Conservation (phyloP, 2,113 vertebrate genomes). For the Azemiops feae region DNA sequence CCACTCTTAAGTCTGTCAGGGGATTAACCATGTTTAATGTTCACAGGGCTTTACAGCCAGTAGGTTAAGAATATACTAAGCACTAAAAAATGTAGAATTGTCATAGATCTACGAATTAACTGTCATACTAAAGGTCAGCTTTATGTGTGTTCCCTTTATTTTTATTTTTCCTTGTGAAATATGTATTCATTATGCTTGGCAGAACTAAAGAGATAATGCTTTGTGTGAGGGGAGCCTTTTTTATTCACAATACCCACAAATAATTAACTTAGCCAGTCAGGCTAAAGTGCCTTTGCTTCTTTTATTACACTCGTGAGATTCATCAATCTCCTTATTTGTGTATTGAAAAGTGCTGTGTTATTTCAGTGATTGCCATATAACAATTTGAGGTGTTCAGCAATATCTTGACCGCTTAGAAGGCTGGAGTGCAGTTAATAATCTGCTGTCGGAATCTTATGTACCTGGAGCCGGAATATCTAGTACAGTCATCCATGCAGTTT, state of each 20-base stretch:
- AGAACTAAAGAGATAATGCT: conserved; percentile 8
- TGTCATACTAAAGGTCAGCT: conserved; percentile 33
- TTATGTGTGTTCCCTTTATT: conserved; percentile 2
- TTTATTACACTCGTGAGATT: conserved; percentile 16
- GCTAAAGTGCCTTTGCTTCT: conserved; percentile 3
- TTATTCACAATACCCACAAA: not conserved
- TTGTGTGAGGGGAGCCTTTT: not conserved
- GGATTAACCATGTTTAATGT: conserved; percentile 19
- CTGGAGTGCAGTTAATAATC: not conserved
- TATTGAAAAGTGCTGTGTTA: conserved; percentile 16
- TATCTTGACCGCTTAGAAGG: conserved; percentile 17
- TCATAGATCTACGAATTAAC: conserved; percentile 27
- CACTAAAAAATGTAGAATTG: conserved; percentile 47
- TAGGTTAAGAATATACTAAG: conserved; percentile 47
- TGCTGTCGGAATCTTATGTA: not conserved
- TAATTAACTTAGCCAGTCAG: not conserved
- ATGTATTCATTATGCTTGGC: conserved; percentile 1
- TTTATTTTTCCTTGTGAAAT: not conserved
- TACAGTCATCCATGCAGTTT: not conserved
- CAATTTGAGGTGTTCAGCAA: conserved; percentile 18
- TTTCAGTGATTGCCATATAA: conserved; percentile 29
- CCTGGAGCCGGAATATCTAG: not conserved
- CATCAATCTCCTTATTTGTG: conserved; percentile 3
- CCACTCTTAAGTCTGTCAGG: conserved; percentile 17
- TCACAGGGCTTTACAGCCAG: conserved; percentile 39